A percentile compares a stretch with the other conserved stretches of the same genome.
Evolutionary conservation across 2,113 vertebrate species (phyloP).

Genomic region (Pogonocichla stellata): DNA sequence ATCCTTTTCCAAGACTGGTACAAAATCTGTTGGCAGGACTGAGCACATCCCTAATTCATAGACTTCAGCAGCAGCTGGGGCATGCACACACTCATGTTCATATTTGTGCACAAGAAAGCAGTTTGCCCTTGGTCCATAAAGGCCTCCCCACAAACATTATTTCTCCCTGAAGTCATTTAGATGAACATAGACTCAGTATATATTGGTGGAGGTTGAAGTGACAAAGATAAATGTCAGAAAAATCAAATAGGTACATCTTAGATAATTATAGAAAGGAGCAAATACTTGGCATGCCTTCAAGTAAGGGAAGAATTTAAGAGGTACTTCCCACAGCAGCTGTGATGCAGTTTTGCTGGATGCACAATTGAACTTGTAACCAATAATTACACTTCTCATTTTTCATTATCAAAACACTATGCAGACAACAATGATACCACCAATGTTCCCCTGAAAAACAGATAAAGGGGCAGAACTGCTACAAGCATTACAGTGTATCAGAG

Average conservation of each 20-base stretch:
- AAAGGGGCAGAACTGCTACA: not conserved
- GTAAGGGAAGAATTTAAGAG: not conserved
- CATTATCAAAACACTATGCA: not conserved
- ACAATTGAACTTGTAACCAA: not conserved
- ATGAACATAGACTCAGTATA: not conserved
- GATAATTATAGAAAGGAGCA: not conserved
- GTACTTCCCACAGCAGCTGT: not conserved
- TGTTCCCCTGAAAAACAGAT: not conserved
- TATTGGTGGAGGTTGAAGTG: not conserved
- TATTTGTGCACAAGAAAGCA: not conserved
- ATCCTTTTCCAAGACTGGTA: not conserved
- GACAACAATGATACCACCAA: not conserved
- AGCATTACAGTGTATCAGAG: not conserved
- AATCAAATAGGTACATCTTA: not conserved
- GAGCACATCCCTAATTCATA: not conserved
- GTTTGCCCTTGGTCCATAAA: not conserved
- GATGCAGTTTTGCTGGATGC: not conserved
- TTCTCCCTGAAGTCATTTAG: not conserved
- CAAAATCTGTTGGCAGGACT: not conserved
- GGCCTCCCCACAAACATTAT: not conserved
- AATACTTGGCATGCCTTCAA: not conserved
- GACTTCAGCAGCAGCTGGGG: not conserved
- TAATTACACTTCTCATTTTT: conserved; percentile 6
- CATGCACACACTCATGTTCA: not conserved
- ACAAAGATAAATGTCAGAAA: not conserved